Evolutionary conservation across 2,888 invertebrate genomes (phyloP), one percentile per base, ranked within the genome.

Genomic region (Eristalis pertinax): DNA sequence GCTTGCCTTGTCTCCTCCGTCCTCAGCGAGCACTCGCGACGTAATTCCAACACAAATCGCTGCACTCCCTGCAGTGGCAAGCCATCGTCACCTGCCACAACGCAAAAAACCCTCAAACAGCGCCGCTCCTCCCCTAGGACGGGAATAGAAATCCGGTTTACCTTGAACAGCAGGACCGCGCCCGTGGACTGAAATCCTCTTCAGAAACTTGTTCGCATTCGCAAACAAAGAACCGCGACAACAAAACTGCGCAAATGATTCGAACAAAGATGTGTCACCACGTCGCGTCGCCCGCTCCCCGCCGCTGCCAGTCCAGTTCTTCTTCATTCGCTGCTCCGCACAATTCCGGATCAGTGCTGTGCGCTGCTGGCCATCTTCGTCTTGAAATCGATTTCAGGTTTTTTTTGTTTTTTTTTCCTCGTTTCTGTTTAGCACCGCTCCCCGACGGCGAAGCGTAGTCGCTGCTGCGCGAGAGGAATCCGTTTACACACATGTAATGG

Each of bases 321-420:
- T 73, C 73, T 68, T 80, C 79, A 73, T 50, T 41, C 43, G 19
- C n/a, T 50, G 19, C 43, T 15, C 43, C 43, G 43, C 43, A n/a
- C n/a, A n/a, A n/a, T n/a, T n/a, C n/a, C n/a, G n/a, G n/a, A n/a
- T n/a, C n/a, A n/a, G n/a, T n/a, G n/a, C n/a, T n/a, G n/a, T n/a
- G n/a, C n/a, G n/a, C n/a, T n/a, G n/a, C 43, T 67, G 35, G 78
- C 72, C 67, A 62, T 68, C 62, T 80, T 68, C 67, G 41, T 79
- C 73, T 72, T 24, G 73, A 73, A 67, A 73, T 74, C 50, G 67
- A 58, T 68, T 79, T 80, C 79, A 80, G 79, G 73, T 80, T 80
- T 64, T 35, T 35, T n/a, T n/a, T n/a, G n/a, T 64, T 73, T 73
- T 73, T 10, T 65, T 65, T 73, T 67, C 73, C 24, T 67, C 15